Percentiles rank a stretch among this genome's conserved stretches.
Conservation (phyloP, 2,888 invertebrate genomes). For the Sericinus montela region DNA sequence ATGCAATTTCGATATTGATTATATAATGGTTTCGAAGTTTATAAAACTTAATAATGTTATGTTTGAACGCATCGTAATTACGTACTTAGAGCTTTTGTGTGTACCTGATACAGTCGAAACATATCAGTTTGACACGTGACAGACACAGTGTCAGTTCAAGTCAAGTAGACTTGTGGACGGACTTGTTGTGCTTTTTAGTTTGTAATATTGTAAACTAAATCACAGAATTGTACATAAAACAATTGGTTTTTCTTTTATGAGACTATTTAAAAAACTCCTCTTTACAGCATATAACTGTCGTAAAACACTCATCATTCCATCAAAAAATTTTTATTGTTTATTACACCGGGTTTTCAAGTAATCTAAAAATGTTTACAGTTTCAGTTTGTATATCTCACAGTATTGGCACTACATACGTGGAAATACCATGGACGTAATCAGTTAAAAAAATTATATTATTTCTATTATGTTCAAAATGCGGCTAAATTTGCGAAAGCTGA, state of each 20-base stretch:
- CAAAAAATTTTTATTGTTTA: neutral
- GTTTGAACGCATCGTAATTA: too few species aligned
- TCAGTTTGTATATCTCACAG: constrained; percentile 20
- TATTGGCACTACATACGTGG: constrained; percentile 26
- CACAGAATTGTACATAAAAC: neutral
- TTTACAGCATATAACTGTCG: neutral
- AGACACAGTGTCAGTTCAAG: too few species aligned
- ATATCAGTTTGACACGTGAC: too few species aligned
- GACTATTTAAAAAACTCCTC: neutral
- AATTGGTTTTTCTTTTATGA: neutral
- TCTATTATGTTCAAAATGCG: constrained; percentile 48
- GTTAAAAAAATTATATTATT: constrained; percentile 13
- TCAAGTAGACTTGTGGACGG: neutral
- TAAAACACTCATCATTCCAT: neutral
- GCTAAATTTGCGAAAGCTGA: constrained; percentile 52
- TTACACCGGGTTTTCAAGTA: constrained; percentile 2
- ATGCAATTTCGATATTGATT: too few species aligned
- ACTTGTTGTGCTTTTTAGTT: constrained; percentile 8
- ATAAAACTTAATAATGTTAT: too few species aligned
- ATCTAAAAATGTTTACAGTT: constrained; percentile 29
- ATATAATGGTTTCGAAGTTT: too few species aligned
- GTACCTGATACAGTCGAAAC: too few species aligned
- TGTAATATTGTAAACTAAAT: neutral
- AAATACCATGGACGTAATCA: constrained; percentile 24
- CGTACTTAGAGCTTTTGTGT: too few species aligned